Percentiles rank a stretch among this genome's conserved stretches.
These are phyloP conservation scores for Glyptemys insculpta DNA, from an alignment of 2,797 vertebrate genomes.

Conservation along the genomic window DNA sequence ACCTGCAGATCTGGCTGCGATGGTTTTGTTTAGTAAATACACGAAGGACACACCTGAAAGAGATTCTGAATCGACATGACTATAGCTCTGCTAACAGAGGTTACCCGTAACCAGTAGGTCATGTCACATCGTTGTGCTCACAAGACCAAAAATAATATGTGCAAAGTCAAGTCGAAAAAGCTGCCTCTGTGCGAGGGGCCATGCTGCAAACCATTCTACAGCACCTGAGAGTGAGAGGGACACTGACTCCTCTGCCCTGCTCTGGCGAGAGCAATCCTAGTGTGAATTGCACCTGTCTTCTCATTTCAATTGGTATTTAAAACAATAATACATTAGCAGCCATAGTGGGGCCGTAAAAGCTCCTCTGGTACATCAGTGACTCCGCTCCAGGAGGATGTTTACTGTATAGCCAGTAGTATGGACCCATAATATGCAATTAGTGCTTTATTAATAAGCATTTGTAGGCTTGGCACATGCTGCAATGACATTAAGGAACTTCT, in stretches of 20 bases:
- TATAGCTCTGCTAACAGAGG: slow-evolving; percentile 48
- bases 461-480: background rate
- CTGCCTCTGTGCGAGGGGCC: rapidly evolving
- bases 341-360: background rate
- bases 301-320: background rate
- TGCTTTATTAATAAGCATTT: background rate
- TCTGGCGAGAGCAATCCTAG: rapidly evolving
- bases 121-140: slow-evolving; percentile 53
- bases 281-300: rapidly evolving
- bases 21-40: background rate
- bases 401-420: rapidly evolving
- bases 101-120: slow-evolving; percentile 55
- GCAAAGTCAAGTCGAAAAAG: background rate
- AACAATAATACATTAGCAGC: background rate
- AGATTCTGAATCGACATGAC: slow-evolving; percentile 20
- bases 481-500: background rate
- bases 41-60: slow-evolving; percentile 62
- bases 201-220: rapidly evolving
- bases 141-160: slow-evolving; percentile 51
- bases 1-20: background rate
- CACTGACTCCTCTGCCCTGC: rapidly evolving
- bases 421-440: background rate
- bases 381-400: background rate
- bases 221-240: rapidly evolving
- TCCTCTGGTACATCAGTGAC: background rate